phyloP scores from a whole-genome alignment of 2,113 vertebrate species.

The Rhodinocichla rosea region DNA sequence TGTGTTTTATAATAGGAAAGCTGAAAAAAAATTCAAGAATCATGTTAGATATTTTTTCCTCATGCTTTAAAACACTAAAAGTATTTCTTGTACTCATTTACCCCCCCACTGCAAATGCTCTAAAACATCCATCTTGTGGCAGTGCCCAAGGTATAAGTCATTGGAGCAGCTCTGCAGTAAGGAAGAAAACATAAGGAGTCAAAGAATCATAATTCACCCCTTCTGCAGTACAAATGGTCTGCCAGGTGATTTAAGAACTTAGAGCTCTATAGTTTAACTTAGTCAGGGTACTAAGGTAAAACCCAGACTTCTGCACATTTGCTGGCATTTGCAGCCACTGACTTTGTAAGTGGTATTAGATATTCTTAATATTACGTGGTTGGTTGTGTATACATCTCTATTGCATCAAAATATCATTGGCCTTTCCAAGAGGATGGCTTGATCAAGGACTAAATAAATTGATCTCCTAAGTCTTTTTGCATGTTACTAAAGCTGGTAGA shows the following conservation, averaged over 20 bases:
- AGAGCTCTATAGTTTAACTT: not conserved
- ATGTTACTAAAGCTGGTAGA: not conserved
- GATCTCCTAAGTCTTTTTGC: not conserved
- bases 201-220: slow-evolving; percentile 45
- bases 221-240: slow-evolving; percentile 27
- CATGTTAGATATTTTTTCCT: not conserved
- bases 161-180: slow-evolving; percentile 25
- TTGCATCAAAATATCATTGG: not conserved
- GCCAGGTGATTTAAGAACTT: slow-evolving; percentile 58
- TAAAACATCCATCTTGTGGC: not conserved
- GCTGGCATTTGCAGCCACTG: not conserved
- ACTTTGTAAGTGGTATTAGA: not conserved
- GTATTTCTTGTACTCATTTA: not conserved
- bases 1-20: not conserved
- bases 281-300: slow-evolving; percentile 18
- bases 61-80: not conserved
- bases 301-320: slow-evolving; percentile 7
- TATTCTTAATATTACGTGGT: not conserved
- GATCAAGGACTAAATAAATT: not conserved
- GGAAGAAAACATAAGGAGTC: slow-evolving; percentile 60
- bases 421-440: not conserved
- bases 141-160: not conserved
- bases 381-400: not conserved
- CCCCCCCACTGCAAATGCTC: not conserved
- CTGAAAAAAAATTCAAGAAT: not conserved